Evolutionary conservation across 2,797 vertebrate species (phyloP), one percentile per base, ranked within the genome.

Genomic region (Ataeniobius toweri): DNA sequence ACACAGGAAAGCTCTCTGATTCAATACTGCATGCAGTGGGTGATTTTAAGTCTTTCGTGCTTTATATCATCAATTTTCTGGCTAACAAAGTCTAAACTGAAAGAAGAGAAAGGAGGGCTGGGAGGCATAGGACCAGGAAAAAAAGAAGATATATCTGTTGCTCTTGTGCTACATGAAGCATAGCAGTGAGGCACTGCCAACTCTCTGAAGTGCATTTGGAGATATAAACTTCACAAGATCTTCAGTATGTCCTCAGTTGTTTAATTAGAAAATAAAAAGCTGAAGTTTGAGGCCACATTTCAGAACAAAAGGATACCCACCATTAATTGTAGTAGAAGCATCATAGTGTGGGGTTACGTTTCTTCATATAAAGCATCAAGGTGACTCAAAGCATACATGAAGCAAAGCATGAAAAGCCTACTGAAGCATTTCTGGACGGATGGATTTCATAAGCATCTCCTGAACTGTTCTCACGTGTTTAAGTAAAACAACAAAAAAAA

Each of bases 51-150:
- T 51, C 73, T 71, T 83, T 86, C 75, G 76, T 83, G 77, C 80
- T 69, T 79, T 79, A 74, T 72, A 85, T 90, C 80, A 84, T 48
- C 79, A 81, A 72, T 79, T 81, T 46, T 53, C 65, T 63, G 74
- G 74, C 72, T 79, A 73, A 89, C 6, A 46, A 85, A 81, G 81
- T 61, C 51, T 65, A 56, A 74, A 56, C 73, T 61, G 58, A 87
- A 85, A 89, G 87, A 86, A 89, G 82, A 83, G 65, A 78, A 69
- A 75, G 26, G 39, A 81, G 79, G 80, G 80, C 24, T 55, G 67
- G 75, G 78, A 83, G 61, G 81, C 81, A 2, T 67, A 73, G 71
- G 78, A 77, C 82, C 51, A 85, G 70, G 67, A 74, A 20, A 79
- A 59, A 87, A 73, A 71, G 76, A 18, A 79, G 69, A 88, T 73